Evolutionary conservation across 1,140 invertebrate genomes (phyloP).

Genomic region (Geopemphigus sp.): DNA sequence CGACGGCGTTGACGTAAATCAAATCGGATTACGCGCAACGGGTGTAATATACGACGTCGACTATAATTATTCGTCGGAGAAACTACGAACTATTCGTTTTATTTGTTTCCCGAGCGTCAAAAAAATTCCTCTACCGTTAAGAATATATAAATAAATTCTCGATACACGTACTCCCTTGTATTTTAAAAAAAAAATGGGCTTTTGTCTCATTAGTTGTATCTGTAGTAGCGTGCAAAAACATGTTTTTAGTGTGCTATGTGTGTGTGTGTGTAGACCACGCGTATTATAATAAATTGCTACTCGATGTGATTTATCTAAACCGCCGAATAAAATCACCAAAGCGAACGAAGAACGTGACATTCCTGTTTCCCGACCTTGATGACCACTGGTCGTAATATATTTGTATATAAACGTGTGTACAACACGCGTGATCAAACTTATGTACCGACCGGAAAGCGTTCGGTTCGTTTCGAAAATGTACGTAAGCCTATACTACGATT

Average conservation of each 20-base stretch:
- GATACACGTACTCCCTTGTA: background rate
- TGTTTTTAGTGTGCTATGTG: constrained; percentile 1
- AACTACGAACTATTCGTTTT: background rate
- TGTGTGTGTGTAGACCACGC: no score
- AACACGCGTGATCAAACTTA: background rate
- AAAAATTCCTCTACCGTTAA: background rate
- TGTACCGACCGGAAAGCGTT: background rate
- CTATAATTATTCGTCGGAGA: background rate
- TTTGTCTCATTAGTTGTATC: constrained; percentile 35
- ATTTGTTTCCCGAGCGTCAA: background rate
- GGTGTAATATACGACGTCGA: background rate
- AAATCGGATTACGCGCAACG: no score
- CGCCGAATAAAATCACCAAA: constrained; percentile 18
- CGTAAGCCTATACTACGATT: background rate
- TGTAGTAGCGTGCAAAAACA: constrained; percentile 25
- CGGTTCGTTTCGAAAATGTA: background rate
- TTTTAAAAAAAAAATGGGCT: constrained; percentile 8
- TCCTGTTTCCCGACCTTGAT: constrained; percentile 29
- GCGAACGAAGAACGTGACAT: background rate
- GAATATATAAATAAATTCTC: background rate
- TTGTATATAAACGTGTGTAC: background rate
- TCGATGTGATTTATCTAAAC: constrained; percentile 28
- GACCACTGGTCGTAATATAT: background rate
- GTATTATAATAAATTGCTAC: constrained; percentile 5
- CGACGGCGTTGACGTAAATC: no score